Percentiles rank a stretch among this genome's conserved stretches.
phyloP scores from a whole-genome alignment of 2,113 vertebrate genomes.

The Onychostoma macrolepis region DNA sequence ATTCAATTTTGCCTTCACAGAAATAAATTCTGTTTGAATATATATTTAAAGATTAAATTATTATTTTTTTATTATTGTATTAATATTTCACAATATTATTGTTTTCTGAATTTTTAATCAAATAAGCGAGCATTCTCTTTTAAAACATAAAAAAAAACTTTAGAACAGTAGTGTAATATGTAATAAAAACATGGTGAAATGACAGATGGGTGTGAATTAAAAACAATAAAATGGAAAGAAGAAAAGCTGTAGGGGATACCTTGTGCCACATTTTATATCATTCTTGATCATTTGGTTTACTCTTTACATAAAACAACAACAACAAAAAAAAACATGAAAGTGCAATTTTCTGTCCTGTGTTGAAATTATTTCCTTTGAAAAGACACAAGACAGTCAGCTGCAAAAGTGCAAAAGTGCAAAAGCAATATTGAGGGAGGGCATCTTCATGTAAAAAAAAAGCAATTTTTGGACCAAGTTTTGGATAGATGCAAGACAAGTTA shows the following conservation, averaged over 20 bases:
- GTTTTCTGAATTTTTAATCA: too few species aligned
- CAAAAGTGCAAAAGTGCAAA: background rate
- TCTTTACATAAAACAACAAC: background rate
- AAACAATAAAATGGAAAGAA: background rate
- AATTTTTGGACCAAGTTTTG: background rate
- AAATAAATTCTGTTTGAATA: too few species aligned
- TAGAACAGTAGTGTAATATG: background rate
- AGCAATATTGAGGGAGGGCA: background rate
- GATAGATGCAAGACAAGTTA: background rate
- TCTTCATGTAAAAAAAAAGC: background rate
- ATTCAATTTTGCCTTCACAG: background rate
- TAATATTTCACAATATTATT: too few species aligned
- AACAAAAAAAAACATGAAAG: too few species aligned
- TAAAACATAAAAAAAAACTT: background rate
- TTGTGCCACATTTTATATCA: background rate
- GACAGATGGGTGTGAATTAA: background rate
- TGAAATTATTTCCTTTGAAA: background rate
- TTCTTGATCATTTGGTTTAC: background rate
- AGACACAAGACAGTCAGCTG: background rate
- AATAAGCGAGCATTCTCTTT: background rate
- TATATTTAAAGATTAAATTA: too few species aligned
- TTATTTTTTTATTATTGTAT: too few species aligned
- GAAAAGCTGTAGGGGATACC: background rate
- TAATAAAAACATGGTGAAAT: background rate
- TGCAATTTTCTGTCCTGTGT: background rate